Evolutionary conservation across 2,113 vertebrate species (phyloP).

Genomic region (Archilochus colubris): DNA sequence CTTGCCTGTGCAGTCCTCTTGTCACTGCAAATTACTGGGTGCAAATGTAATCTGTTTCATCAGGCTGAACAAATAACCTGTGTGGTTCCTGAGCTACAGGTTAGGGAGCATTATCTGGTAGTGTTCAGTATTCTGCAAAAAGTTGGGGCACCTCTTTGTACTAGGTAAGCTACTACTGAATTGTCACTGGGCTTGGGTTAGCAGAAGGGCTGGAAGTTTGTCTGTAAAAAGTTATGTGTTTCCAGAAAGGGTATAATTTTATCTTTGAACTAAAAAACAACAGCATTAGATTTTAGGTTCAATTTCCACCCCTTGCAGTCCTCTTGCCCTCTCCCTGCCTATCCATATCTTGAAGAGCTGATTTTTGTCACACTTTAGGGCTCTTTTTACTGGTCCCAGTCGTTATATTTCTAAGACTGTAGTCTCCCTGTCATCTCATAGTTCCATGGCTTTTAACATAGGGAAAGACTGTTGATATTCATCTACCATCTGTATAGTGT

Average conservation of each 20-base stretch:
- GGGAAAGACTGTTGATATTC: background rate
- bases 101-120: background rate
- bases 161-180: background rate
- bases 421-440: background rate
- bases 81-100: background rate
- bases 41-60: background rate
- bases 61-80: background rate
- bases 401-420: background rate
- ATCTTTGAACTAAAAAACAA: background rate
- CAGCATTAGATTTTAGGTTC: background rate
- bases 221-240: background rate
- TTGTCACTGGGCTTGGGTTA: background rate
- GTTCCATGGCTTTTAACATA: background rate
- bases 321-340: background rate
- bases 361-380: background rate
- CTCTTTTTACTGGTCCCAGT: background rate
- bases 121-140: background rate
- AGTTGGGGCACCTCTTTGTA: background rate
- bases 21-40: background rate
- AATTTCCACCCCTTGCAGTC: background rate
- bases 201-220: background rate
- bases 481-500: background rate
- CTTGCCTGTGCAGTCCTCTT: background rate
- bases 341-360: background rate
- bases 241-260: background rate